Base-by-base conservation (phyloP, 2,888 invertebrate species). In the Chloromyia formosa region DNA sequence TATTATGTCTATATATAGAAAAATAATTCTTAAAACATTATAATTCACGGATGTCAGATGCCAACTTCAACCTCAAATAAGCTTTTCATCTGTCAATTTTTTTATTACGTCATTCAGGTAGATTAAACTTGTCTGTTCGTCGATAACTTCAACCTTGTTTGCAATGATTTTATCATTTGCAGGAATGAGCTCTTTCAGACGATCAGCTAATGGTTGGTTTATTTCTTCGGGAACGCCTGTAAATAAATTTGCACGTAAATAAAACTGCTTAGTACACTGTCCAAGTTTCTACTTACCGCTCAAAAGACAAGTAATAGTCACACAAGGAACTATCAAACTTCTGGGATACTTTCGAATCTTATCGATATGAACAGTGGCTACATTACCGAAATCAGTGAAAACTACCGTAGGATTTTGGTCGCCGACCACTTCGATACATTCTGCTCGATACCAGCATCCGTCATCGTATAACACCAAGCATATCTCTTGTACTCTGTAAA, bases 321-420 rank as follows among this genome's bases (percentile, higher is more conserved):
- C 73, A 42, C 83, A 78, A 0, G 84, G 84, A 0, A 77, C 10
- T 2, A 40, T 80, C 74, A 84, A 83, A 58, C 83, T 81, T 27
- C 80, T 77, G 1, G 85, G 85, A 80, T 84, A 84, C 27, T 79
- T 81, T 0, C 81, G 81, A 69, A 85, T 84, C 16, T 82, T 77
- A 1, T 80, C 74, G 0, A 85, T 79, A 58, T 79, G 78, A 1
- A 81, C 79, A 4, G 80, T 75, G 0, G 77, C 76, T 22, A 84
- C 80, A 42, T 83, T 84, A 0, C 85, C 85, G 75, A 82, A 84
- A 73, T 85, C 85, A 16, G 84, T 77, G 61, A 85, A 85, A 4
- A 80, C 74, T 54, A 85, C 82, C 23, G 82, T 80, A 0, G 85
- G 85, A 77, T 82, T 77, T 0, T 84, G 84, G 81, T 85, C 84